Base-by-base conservation (phyloP, 2,113 vertebrate genomes). In the Toxotes jaculatrix region DNA sequence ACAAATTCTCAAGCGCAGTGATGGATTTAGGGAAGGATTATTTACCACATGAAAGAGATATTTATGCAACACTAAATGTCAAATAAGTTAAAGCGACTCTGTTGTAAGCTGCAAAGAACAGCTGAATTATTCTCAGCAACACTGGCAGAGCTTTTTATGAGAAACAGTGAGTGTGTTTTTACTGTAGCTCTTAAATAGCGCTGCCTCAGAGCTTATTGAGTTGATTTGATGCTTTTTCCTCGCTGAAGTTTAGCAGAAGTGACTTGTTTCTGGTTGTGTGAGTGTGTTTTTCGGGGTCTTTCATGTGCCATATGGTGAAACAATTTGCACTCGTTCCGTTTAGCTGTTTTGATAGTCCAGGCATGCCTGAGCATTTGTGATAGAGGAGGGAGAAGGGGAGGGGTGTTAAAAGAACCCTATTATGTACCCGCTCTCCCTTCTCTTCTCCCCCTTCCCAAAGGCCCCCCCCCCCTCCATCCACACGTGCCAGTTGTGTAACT, bases 401-500 rank as follows among this genome's bases (percentile, higher is more conserved):
- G 47, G 23, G 40, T 49, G 43, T 32, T 60, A 55, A 79, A 71
- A 63, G 47, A 65, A 31, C 19, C 45, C 62, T 13, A 65, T 84
- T 87, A 77, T 89, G 23, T 9, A 31, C 6, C 77, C 7, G 23
- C 60, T 63, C 40, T 47, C 49, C 32, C 31, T 47, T 73, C 45
- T 56, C 14, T 34, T 51, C 42, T 21, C 56, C 23, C 45, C 11
- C 31, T 27, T 2, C 38, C 21, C 14, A 21, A 21, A 56, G 8
- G 43, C 84, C 55, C 49, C 47, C 49, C 60, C 57, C 34, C 4
- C 62, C 16, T 59, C 43, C 17, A 21, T 71, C 59, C 70, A 84
- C 86, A 80, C 31, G 42, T 87, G 85, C 83, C 60, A 71, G 83
- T 93, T 93, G 91, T 92, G 86, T 87, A 93, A 93, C 81, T 16